phyloP scores from a whole-genome alignment of 1,140 invertebrate species.

The Aphidius ervi region DNA sequence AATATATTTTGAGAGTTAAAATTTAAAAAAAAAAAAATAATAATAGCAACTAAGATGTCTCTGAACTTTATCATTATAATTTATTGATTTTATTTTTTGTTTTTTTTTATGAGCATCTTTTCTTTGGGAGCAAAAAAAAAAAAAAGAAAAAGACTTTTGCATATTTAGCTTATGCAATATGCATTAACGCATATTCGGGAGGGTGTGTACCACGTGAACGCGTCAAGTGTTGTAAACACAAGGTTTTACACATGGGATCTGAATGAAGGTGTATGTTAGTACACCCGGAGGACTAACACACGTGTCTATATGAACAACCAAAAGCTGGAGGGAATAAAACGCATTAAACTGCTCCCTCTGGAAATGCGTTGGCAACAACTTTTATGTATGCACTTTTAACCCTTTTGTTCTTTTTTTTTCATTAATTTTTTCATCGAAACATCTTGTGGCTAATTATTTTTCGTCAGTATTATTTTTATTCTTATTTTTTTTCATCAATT shows the following conservation, averaged over 20 bases:
- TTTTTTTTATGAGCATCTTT: too few species aligned
- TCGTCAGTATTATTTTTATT: neutral
- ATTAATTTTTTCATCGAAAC: neutral
- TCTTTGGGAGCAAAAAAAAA: too few species aligned
- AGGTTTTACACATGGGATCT: constrained; percentile 11
- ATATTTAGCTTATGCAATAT: constrained; percentile 16
- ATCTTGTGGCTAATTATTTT: neutral
- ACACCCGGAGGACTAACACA: constrained; percentile 9
- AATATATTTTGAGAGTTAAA: too few species aligned
- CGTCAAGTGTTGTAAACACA: constrained; percentile 15
- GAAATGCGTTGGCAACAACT: constrained; percentile 10
- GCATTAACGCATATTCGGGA: constrained; percentile 18
- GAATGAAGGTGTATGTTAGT: constrained; percentile 4
- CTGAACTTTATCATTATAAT: too few species aligned
- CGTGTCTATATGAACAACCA: neutral
- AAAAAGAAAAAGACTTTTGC: too few species aligned
- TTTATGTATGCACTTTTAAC: neutral
- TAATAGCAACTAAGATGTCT: too few species aligned
- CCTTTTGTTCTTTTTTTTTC: neutral
- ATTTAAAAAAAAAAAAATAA: too few species aligned
- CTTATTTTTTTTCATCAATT: too few species aligned
- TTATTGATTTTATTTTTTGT: neutral
- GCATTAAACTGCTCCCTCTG: constrained; percentile 15
- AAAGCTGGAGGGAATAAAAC: constrained; percentile 1
- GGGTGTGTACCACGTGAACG: neutral